Evolutionary conservation across 1,140 invertebrate species (phyloP).

Genomic region (Probaryconus sp.): DNA sequence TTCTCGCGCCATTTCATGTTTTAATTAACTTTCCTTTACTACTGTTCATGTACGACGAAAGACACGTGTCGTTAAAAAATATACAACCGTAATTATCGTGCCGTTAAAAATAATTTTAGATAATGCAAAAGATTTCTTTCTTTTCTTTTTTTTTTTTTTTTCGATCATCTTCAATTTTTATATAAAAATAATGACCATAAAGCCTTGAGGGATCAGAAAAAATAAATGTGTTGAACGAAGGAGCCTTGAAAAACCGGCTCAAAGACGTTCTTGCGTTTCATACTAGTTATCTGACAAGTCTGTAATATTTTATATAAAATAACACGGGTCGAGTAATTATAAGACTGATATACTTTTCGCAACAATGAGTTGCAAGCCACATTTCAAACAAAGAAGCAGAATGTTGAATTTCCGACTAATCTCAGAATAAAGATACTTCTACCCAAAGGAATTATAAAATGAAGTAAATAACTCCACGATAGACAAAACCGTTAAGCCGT

Average conservation of each 20-base stretch:
- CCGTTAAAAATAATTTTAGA: no score
- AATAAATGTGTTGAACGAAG: conserved; percentile 37
- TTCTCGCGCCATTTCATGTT: no score
- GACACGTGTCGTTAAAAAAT: no score
- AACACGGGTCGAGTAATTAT: conserved; percentile 30
- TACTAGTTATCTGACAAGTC: conserved; percentile 27
- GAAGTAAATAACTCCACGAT: neutral
- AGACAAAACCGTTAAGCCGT: neutral
- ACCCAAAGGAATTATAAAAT: no score
- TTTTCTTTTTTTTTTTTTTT: no score
- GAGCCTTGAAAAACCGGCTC: conserved; percentile 49
- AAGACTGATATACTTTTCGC: conserved; percentile 16
- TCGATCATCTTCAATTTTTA: conserved; percentile 9
- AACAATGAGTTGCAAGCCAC: no score
- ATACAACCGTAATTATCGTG: no score
- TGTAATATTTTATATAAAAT: conserved; percentile 44
- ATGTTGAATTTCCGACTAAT: no score
- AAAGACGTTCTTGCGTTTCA: conserved; percentile 39
- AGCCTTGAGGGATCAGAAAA: conserved; percentile 38
- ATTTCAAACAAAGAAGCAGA: no score
- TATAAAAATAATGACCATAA: conserved; percentile 12
- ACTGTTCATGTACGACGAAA: no score
- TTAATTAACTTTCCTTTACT: conserved; percentile 11
- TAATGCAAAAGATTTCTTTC: no score
- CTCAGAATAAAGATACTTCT: no score